Percentiles rank a stretch among this genome's conserved stretches.
Evolutionary conservation across 2,888 invertebrate genomes (phyloP).

Genomic region (Dicycla oo): DNA sequence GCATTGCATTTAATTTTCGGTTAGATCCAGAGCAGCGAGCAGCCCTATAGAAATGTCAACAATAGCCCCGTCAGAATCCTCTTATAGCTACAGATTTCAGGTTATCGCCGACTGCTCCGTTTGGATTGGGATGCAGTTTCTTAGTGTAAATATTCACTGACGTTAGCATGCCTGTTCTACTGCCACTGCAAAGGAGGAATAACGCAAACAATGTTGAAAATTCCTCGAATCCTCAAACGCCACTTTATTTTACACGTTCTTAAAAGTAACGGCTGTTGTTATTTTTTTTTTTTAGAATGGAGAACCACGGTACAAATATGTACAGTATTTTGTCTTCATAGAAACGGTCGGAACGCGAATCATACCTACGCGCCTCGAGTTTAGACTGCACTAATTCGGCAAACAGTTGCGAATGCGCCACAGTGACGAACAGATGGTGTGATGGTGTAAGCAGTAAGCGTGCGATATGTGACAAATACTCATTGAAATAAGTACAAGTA

Average conservation of each 20-base stretch:
- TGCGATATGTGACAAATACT: too few relatives aligned
- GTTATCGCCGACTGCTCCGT: conserved; percentile 47
- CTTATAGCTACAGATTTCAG: conserved; percentile 55
- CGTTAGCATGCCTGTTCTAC: conserved; percentile 25
- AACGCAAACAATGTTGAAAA: conserved; percentile 4
- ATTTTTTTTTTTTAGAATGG: too few relatives aligned
- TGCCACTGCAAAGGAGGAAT: conserved; percentile 1
- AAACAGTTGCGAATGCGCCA: too few relatives aligned
- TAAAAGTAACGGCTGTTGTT: too few relatives aligned
- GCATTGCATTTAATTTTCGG: conserved; percentile 4
- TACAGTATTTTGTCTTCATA: too few relatives aligned
- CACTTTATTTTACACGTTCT: not conserved
- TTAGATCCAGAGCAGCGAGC: conserved; percentile 2
- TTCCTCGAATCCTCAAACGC: not conserved
- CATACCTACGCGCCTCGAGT: too few relatives aligned
- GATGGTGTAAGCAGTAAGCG: too few relatives aligned
- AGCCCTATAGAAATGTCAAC: conserved; percentile 51
- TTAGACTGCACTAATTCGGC: too few relatives aligned
- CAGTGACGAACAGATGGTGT: too few relatives aligned
- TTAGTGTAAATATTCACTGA: conserved; percentile 47
- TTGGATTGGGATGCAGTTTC: conserved; percentile 50
- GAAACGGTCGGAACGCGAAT: too few relatives aligned
- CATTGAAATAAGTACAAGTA: too few relatives aligned
- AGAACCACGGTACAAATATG: too few relatives aligned
- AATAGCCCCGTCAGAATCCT: conserved; percentile 53